Evolutionary conservation across 2,113 vertebrate species (phyloP).

Genomic region (Ascaphus truei): DNA sequence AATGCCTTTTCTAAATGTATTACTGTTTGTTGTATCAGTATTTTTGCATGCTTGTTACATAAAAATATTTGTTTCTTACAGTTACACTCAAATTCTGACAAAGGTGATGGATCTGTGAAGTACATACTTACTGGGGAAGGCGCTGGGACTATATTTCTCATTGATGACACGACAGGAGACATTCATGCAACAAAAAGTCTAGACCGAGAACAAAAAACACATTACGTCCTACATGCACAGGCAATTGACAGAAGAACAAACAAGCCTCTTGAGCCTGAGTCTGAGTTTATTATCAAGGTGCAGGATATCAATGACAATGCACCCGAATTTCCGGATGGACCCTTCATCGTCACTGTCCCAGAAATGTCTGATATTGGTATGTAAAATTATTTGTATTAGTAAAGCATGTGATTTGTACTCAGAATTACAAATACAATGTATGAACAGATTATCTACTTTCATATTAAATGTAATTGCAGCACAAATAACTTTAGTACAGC

Average conservation of each 20-base stretch:
- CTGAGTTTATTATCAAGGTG: constrained; percentile 98
- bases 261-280: constrained; percentile 90
- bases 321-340: constrained; percentile 90
- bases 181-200: constrained; percentile 94
- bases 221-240: constrained; percentile 95
- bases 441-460: too few relatives aligned
- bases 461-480: too few relatives aligned
- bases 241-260: constrained; percentile 89
- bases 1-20: too few relatives aligned
- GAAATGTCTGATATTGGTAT: constrained; percentile 98
- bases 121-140: constrained; percentile 96
- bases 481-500: too few relatives aligned
- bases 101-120: constrained; percentile 93
- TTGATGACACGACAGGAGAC: constrained; percentile 92
- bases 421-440: too few relatives aligned
- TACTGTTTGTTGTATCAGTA: too few relatives aligned
- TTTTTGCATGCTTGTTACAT: too few relatives aligned
- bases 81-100: constrained; percentile 97
- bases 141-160: constrained; percentile 91
- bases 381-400: constrained; percentile 38
- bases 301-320: constrained; percentile 98
- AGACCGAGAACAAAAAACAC: constrained; percentile 89
- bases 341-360: constrained; percentile 85
- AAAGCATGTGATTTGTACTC: too few relatives aligned
- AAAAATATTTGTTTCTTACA: too few relatives aligned